Percentiles rank a stretch among this genome's conserved stretches.
These are phyloP conservation scores for Hydropsyche tenuis DNA, from an alignment of 1,140 invertebrate genomes.

Conservation along the genomic window DNA sequence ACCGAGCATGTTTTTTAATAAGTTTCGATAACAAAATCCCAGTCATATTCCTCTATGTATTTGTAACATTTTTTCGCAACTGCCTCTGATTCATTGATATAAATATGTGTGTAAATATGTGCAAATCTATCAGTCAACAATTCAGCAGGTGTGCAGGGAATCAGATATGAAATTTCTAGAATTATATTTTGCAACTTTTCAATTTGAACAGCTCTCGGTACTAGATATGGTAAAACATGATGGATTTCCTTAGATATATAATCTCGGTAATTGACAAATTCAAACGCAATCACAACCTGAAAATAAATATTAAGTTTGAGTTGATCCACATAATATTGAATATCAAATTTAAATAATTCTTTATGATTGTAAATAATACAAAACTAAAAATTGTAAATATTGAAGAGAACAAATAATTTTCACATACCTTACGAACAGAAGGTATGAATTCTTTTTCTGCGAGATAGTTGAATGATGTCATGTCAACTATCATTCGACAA, in stretches of 20 bases:
- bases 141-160: conserved; percentile 65
- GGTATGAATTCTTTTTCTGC: conserved; percentile 60
- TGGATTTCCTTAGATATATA: conserved; percentile 59
- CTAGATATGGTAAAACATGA: conserved; percentile 67
- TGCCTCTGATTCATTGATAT: conserved; percentile 66
- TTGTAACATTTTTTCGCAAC: conserved; percentile 65
- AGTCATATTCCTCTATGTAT: conserved; percentile 65
- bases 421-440: conserved; percentile 59
- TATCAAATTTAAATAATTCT: no score
- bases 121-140: conserved; percentile 68
- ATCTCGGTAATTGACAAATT: conserved; percentile 61
- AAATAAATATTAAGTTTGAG: not conserved
- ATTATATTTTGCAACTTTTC: conserved; percentile 64
- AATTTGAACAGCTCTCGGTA: conserved; percentile 63
- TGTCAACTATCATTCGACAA: conserved; percentile 65
- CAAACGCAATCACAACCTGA: conserved; percentile 63
- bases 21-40: conserved; percentile 60
- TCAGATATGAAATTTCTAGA: conserved; percentile 66
- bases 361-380: no score
- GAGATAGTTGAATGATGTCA: conserved; percentile 66
- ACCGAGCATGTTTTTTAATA: conserved; percentile 59
- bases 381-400: not conserved
- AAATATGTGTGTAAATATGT: conserved; percentile 70
- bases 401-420: no score
- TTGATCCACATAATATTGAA: no score